These are phyloP conservation scores for Dinoponera quadriceps DNA, from an alignment of 1,140 invertebrate genomes.

Conservation along the genomic window DNA sequence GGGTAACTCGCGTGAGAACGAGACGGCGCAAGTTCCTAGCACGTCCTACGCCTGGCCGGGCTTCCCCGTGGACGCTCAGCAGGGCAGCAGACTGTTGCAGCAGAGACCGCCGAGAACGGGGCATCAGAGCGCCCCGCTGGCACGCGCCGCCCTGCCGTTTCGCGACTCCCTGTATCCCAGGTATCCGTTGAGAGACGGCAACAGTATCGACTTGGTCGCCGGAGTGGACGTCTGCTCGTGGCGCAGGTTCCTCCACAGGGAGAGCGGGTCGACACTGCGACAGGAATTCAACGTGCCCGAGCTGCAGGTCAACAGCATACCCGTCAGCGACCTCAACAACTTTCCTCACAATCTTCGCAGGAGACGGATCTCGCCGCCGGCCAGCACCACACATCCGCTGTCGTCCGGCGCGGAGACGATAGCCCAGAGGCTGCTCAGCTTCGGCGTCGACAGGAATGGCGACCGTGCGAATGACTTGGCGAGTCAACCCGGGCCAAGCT, in stretches of 20 bases:
- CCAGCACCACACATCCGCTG: slow-evolving; percentile 60
- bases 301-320: slow-evolving; percentile 87
- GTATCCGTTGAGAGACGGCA: no score
- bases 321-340: slow-evolving; percentile 82
- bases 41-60: not conserved
- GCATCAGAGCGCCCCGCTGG: no score
- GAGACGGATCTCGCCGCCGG: slow-evolving; percentile 58
- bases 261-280: slow-evolving; percentile 27
- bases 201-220: no score
- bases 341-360: slow-evolving; percentile 72
- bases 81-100: not conserved
- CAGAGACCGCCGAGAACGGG: not conserved
- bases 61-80: slow-evolving; percentile 22
- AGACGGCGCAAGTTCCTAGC: not conserved
- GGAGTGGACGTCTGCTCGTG: not conserved
- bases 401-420: not conserved
- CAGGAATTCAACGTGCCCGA: slow-evolving; percentile 85
- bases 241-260: slow-evolving; percentile 10
- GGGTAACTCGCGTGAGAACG: slow-evolving; percentile 9
- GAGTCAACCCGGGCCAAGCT: slow-evolving; percentile 41
- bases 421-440: no score
- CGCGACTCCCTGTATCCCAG: slow-evolving; percentile 1
- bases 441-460: slow-evolving; percentile 17
- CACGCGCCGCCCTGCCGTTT: not conserved
- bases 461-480: slow-evolving; percentile 36